Evolutionary conservation across 2,113 vertebrate genomes (phyloP), one percentile per base, ranked within the genome.

Genomic region (Edolisoma coerulescens): DNA sequence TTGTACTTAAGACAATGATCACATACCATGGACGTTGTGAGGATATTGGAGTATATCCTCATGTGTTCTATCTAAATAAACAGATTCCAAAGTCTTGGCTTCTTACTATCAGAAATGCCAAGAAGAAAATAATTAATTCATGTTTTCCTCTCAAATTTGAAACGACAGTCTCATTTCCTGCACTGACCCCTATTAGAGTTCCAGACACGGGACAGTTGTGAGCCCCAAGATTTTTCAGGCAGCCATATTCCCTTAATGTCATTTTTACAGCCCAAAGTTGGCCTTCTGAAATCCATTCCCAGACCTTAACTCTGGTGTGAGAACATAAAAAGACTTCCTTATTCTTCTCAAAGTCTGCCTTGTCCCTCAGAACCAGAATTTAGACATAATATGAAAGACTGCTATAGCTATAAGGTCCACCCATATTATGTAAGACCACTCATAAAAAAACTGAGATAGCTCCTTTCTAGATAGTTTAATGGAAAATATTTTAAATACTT

Each of bases 401-500:
- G 24, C 63, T 74, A n/a, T 30, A 74, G 63, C 42, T 76, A 70
- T 60, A 80, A 87, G 56, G 59, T 63, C 32, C 16, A 35, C 33
- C 18, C 0, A 2, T 74, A 83, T 54, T 42, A 80, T 1, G 8
- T n/a, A 82, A 77, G 11, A 59, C 53, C 26, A 61, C 28, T 80
- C 10, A 71, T 81, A 49, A 89, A 92, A 92, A 94, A 94, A 82
- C 52, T 60, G 42, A 30, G 42, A 76, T 28, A 59, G 47, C 23
- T 76, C 67, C 33, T 86, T 85, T 45, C 21, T 50, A 37, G 23
- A 70, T 11, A 73, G 15, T 83, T 70, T 44, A 90, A 76, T 33
- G 20, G 33, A 90, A 96, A 87, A 74, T 37, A 94, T 37, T 89
- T 85, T 7, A 73, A 94, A 78, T 83, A 73, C 12, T 54, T 93